Percentiles rank a stretch among this genome's conserved stretches.
These are phyloP conservation scores for Antheraea mylitta DNA, from an alignment of 1,140 invertebrate genomes.

Conservation along the genomic window DNA sequence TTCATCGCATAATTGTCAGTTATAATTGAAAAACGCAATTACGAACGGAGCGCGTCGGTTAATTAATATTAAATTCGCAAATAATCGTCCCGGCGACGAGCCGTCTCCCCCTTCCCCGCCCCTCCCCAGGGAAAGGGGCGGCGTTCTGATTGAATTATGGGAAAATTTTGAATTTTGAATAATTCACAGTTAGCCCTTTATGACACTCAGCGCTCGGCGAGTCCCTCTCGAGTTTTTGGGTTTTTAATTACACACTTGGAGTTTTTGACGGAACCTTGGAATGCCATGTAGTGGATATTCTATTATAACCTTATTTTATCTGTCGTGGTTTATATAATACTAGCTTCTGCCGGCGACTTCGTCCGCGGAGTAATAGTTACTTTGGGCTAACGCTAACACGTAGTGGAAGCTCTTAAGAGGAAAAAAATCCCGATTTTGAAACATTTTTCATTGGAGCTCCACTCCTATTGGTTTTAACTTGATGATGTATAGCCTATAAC, in stretches of 20 bases:
- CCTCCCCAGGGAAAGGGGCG: conserved; percentile 41
- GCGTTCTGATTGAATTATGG: conserved; percentile 69
- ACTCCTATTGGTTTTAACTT: too few relatives aligned
- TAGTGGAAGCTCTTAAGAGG: too few relatives aligned
- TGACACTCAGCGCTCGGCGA: conserved; percentile 27
- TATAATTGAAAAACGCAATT: conserved; percentile 77
- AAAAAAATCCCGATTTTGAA: too few relatives aligned
- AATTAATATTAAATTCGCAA: conserved; percentile 78
- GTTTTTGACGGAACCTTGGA: background rate
- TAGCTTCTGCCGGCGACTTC: too few relatives aligned
- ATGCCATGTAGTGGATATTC: too few relatives aligned
- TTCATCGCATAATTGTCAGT: conserved; percentile 73
- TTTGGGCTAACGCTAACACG: too few relatives aligned
- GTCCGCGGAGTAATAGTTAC: too few relatives aligned
- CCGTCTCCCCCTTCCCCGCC: conserved; percentile 16
- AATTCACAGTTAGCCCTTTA: conserved; percentile 71
- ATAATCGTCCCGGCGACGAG: conserved; percentile 57
- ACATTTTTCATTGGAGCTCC: too few relatives aligned
- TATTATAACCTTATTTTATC: too few relatives aligned
- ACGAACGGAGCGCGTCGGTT: conserved; percentile 58
- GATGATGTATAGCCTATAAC: too few relatives aligned
- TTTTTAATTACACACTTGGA: conserved; percentile 11
- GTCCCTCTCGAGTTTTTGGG: background rate
- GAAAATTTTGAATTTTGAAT: conserved; percentile 75
- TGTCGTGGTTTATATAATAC: too few relatives aligned